Evolutionary conservation across 2,797 vertebrate species (phyloP).

Genomic region (Trematomus bernacchii): DNA sequence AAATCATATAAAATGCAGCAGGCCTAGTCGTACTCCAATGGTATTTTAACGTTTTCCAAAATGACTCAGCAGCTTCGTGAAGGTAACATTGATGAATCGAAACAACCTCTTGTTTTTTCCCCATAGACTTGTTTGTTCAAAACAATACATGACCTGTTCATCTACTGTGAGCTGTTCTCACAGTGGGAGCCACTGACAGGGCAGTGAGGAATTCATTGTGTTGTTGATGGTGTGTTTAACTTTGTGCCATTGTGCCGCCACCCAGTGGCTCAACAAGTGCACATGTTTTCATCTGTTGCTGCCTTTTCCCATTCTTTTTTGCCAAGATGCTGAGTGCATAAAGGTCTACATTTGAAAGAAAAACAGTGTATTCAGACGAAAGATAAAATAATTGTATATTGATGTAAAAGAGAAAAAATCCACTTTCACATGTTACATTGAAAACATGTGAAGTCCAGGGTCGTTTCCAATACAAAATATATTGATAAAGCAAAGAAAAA

Average conservation of each 20-base stretch:
- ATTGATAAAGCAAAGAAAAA: background rate
- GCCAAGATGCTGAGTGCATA: background rate
- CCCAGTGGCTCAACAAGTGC: conserved; percentile 15
- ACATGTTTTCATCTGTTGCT: background rate
- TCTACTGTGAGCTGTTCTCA: background rate
- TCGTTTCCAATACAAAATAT: background rate
- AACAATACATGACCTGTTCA: background rate
- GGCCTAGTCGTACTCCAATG: background rate
- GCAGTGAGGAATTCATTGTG: background rate
- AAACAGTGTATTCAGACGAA: background rate
- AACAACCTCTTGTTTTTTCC: background rate
- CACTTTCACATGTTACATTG: no score
- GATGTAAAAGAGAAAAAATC: no score
- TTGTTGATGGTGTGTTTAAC: background rate
- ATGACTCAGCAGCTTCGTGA: background rate
- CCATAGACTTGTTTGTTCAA: background rate
- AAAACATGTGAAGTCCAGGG: background rate
- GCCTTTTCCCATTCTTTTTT: background rate
- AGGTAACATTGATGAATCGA: background rate
- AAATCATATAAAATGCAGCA: background rate
- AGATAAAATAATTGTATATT: background rate
- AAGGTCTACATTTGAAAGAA: no score
- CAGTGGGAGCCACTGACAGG: background rate
- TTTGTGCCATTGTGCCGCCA: conserved; percentile 14
- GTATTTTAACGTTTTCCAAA: background rate